Conservation (phyloP, 2,888 invertebrate species). For the Pomacea canaliculata region DNA sequence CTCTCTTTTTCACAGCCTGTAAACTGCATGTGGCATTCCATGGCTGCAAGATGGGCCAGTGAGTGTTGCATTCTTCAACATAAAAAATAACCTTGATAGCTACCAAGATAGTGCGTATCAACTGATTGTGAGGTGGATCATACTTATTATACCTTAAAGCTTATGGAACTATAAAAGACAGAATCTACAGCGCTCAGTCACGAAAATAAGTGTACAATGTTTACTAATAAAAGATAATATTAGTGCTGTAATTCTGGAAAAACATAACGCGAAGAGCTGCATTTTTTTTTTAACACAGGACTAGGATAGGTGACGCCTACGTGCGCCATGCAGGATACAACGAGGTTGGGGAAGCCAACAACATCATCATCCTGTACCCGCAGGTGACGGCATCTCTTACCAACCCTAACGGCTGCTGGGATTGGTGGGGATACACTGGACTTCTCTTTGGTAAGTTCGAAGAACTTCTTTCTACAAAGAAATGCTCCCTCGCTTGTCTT, state of each 20-base stretch:
- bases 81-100: too few species aligned
- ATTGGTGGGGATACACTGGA: constrained; percentile 48
- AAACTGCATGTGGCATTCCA: constrained; percentile 50
- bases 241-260: neutral
- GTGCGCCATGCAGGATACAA: constrained; percentile 47
- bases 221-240: too few species aligned
- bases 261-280: neutral
- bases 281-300: constrained; percentile 23
- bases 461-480: too few species aligned
- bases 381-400: constrained; percentile 33
- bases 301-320: constrained; percentile 38
- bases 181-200: too few species aligned
- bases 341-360: constrained; percentile 49
- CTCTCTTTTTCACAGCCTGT: constrained; percentile 32
- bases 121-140: neutral
- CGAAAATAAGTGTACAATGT: too few species aligned
- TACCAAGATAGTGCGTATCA: neutral
- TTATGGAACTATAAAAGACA: too few species aligned
- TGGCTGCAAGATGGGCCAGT: constrained; percentile 48
- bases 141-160: neutral
- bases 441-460: constrained; percentile 36
- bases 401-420: constrained; percentile 45
- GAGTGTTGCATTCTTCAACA: neutral
- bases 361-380: constrained; percentile 54
- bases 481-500: too few species aligned